Evolutionary conservation across 2,888 invertebrate species (phyloP).

Genomic region (Calephelis perditalis): DNA sequence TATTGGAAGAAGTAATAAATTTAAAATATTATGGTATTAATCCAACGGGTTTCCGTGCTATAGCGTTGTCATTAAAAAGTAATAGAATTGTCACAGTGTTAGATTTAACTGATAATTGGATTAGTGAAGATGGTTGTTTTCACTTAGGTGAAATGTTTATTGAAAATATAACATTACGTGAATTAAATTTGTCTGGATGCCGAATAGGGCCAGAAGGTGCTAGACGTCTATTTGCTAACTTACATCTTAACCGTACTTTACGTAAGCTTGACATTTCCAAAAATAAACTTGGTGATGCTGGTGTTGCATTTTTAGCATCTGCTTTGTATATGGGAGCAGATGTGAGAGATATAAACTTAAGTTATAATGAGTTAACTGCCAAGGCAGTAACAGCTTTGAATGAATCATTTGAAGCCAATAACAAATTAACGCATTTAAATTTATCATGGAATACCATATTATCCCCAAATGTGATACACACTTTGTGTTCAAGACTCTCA

Average conservation of each 20-base stretch:
- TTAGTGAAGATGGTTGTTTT: slow-evolving; percentile 50
- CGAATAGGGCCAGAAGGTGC: slow-evolving; percentile 48
- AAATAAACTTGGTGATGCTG: slow-evolving; percentile 44
- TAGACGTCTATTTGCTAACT: slow-evolving; percentile 35
- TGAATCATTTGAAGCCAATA: slow-evolving; percentile 36
- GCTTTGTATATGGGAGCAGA: slow-evolving; percentile 36
- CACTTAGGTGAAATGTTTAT: slow-evolving; percentile 55
- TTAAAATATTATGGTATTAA: slow-evolving; percentile 55
- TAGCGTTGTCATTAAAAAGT: slow-evolving; percentile 46
- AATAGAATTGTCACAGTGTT: slow-evolving; percentile 47
- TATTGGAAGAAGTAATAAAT: slow-evolving; percentile 45
- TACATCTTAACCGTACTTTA: slow-evolving; percentile 40
- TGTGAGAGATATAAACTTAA: slow-evolving; percentile 42
- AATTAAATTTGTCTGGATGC: slow-evolving; percentile 54
- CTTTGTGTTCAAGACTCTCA: slow-evolving; percentile 31
- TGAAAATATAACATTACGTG: slow-evolving; percentile 40
- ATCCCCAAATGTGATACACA: slow-evolving; percentile 31
- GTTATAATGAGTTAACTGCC: slow-evolving; percentile 46
- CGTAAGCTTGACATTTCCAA: slow-evolving; percentile 49
- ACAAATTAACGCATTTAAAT: slow-evolving; percentile 43
- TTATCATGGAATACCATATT: slow-evolving; percentile 40
- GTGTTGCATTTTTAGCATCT: slow-evolving; percentile 34
- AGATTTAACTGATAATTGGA: slow-evolving; percentile 52
- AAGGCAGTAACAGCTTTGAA: slow-evolving; percentile 38
- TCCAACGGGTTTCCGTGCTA: slow-evolving; percentile 49